These are phyloP conservation scores for Troilus luridus DNA, from an alignment of 2,888 invertebrate genomes.

Conservation along the genomic window DNA sequence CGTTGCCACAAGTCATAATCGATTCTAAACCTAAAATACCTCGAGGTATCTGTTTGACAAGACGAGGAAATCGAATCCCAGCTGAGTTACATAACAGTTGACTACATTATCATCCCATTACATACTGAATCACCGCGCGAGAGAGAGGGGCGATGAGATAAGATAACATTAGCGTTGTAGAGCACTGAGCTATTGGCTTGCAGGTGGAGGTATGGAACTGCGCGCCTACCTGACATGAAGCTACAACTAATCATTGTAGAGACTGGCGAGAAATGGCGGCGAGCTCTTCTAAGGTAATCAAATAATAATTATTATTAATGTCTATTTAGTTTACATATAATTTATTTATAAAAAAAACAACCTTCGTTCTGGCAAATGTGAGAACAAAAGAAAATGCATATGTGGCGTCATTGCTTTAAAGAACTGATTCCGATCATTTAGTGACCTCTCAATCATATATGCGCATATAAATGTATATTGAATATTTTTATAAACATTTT, in stretches of 20 bases:
- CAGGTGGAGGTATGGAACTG: slow-evolving; percentile 60
- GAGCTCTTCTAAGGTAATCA: slow-evolving; percentile 70
- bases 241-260: slow-evolving; percentile 72
- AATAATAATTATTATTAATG: background rate
- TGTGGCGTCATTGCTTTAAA: no score
- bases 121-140: background rate
- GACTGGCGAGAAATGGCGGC: slow-evolving; percentile 72
- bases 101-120: background rate
- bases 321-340: background rate
- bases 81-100: background rate
- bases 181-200: background rate
- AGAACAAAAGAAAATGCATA: no score
- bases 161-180: slow-evolving; percentile 19
- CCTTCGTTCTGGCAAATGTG: background rate
- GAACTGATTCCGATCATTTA: no score
- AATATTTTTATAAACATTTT: no score
- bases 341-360: background rate
- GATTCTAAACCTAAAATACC: background rate
- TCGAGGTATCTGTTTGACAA: background rate
- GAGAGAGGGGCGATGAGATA: slow-evolving; percentile 16
- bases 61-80: background rate
- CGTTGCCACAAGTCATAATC: background rate
- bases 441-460: no score
- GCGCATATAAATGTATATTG: no score
- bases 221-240: slow-evolving; percentile 68